Evolutionary conservation across 2,888 invertebrate species (phyloP), one percentile per base, ranked within the genome.

Genomic region (Tuta absoluta): DNA sequence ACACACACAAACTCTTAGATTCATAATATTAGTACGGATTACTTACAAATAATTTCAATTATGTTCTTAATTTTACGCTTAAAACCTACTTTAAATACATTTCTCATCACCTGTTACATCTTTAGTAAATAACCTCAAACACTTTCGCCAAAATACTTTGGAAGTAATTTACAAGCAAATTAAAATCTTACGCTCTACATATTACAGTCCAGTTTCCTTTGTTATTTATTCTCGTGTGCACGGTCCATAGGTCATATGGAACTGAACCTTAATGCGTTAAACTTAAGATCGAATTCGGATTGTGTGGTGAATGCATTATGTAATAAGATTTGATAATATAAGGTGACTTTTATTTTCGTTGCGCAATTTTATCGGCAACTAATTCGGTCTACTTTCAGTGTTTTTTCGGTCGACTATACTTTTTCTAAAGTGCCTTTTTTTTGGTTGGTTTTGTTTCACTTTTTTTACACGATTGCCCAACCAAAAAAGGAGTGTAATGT

Each of bases 71-170:
- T 33, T 8, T 33, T 33, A 8, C 8, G 4, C 33, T 10, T 8
- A 33, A 33, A 45, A 45, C 17, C 14, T 45, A n/a, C 14, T n/a
- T 45, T 14, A 4, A 45, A 19, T 19, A 24, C 23, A 0, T 24
- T 53, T 53, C 1, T 53, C 17, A 53, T 8, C 24, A 28, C 4
- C n/a, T 8, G 28, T 28, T n/a, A 33, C 56, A 53, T n/a, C 56
- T 56, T 11, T 5, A 7, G 10, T n/a, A 21, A 24, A 53, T 14
- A 53, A 33, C n/a, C 56, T n/a, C 56, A 17, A 56, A 56, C 56
- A 56, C 56, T 56, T 56, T 56, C 56, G 56, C 53, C 53, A 5
- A 53, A 53, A 53, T 3, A 53, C 56, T 56, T 56, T 33, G 28
- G 24, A 56, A 28, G 28, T 56, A 4, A 56, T 14, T n/a, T 28